Base-by-base conservation (phyloP, 2,113 vertebrate species). In the Eleginops maclovinus region DNA sequence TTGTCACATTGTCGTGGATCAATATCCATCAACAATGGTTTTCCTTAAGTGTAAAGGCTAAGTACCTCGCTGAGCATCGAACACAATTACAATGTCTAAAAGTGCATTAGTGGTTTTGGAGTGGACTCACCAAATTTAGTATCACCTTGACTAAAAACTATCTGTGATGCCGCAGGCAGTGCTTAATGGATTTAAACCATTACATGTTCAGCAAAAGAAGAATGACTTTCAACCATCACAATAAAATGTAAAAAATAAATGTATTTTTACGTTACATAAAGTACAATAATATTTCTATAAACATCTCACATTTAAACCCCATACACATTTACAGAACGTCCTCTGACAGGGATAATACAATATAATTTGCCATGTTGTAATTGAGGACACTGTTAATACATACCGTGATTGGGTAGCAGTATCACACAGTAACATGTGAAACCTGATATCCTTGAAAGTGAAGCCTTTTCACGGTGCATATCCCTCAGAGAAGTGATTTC, bases 61-160 rank as follows among this genome's bases (percentile, higher is more conserved):
- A 85, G 85, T 79, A 86, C 65, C 79, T 88, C 81, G 73, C 51
- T 31, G 82, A 81, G 85, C 73, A 73, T 31, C 76, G 72, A 84
- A 91, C 74, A 59, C 65, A 81, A 77, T 86, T 75, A 81, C 72
- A 53, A 31, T 44, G 66, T 43, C 51, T 40, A 41, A 59, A 70
- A 0, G 68, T 77, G 83, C 83, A 89, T 89, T 90, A 81, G 90
- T 73, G 89, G 89, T 88, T 88, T 88, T 62, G 63, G 72, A 89
- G 87, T 85, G 77, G 81, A 70, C 26, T 69, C 41, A 9, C 58
- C 66, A 67, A 87, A 86, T 89, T 80, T 78, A 85, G 75, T n/a
- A 31, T 72, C 55, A 75, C 68, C 79, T 81, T 60, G 59, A 84
- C 8, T 4, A 41, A 61, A 67, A 40, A 10, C 60, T 28, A 54